Conservation (phyloP, 2,113 vertebrate species). For the Hippocampus zosterae region DNA sequence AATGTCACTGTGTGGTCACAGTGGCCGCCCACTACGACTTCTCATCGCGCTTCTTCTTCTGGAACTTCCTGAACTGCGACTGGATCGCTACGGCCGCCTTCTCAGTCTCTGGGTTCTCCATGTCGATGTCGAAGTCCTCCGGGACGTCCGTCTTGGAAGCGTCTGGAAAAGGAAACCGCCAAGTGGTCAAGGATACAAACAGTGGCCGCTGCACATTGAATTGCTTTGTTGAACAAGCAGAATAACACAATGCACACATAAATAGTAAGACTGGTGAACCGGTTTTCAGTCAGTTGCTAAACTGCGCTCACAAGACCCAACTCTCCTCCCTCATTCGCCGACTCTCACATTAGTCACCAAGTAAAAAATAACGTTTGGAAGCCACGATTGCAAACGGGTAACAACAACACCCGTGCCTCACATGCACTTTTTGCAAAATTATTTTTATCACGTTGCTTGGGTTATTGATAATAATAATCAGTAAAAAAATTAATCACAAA, state of each 20-base stretch:
- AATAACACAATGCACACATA: neutral
- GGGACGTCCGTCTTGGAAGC: conserved; percentile 85
- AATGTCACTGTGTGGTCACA: conserved; percentile 70
- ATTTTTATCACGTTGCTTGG: too few relatives aligned
- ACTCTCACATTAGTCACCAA: neutral
- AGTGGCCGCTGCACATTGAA: neutral
- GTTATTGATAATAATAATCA: too few relatives aligned
- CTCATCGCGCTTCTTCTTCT: conserved; percentile 90
- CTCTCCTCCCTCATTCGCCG: neutral
- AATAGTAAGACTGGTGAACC: neutral
- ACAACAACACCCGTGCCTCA: neutral
- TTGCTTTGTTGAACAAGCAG: neutral
- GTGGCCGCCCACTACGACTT: conserved; percentile 87
- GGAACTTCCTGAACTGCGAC: conserved; percentile 99
- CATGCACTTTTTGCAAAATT: neutral
- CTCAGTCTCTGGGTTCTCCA: conserved; percentile 93
- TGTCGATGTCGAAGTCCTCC: conserved; percentile 98
- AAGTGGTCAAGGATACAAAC: neutral
- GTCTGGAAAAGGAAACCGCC: conserved; percentile 68
- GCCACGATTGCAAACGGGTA: neutral
- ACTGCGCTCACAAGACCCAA: too few relatives aligned
- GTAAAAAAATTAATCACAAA: too few relatives aligned
- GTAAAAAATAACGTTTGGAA: neutral
- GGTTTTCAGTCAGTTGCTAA: neutral
- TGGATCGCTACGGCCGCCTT: conserved; percentile 96